Conservation (phyloP, 1,140 invertebrate genomes). For the Cardiocondyla obscurior region DNA sequence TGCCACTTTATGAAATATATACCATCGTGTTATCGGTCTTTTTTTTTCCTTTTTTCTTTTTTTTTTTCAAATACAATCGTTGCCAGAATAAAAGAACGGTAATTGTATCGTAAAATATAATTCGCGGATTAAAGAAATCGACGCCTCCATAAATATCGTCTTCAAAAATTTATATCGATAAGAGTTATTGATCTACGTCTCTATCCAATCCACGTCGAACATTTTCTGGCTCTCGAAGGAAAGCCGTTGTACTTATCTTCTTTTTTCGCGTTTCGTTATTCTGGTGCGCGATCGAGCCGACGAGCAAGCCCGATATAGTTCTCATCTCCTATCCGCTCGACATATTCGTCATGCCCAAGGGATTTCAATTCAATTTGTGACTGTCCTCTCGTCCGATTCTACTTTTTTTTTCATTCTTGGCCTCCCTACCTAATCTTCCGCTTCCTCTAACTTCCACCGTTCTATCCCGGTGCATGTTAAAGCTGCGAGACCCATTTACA, state of each 20-base stretch:
- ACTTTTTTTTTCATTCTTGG: background rate
- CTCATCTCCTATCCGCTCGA: slow-evolving; percentile 44
- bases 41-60: background rate
- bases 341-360: slow-evolving; percentile 60
- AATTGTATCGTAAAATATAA: slow-evolving; percentile 21
- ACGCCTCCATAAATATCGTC: background rate
- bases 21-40: background rate
- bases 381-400: slow-evolving; percentile 39
- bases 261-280: slow-evolving; percentile 32
- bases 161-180: background rate
- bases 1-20: background rate
- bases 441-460: background rate
- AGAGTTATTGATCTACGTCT: background rate
- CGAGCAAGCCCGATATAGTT: background rate
- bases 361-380: slow-evolving; percentile 72
- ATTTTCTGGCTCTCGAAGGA: slow-evolving; percentile 44
- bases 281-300: slow-evolving; percentile 9
- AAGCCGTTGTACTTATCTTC: slow-evolving; percentile 3
- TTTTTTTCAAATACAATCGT: no score
- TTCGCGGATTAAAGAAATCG: slow-evolving; percentile 26
- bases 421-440: background rate
- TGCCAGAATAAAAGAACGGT: background rate
- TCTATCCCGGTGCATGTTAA: slow-evolving; percentile 36
- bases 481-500: background rate
- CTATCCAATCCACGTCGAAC: background rate